Evolutionary conservation across 2,888 invertebrate species (phyloP).

Genomic region (Xestia sexstrigata): DNA sequence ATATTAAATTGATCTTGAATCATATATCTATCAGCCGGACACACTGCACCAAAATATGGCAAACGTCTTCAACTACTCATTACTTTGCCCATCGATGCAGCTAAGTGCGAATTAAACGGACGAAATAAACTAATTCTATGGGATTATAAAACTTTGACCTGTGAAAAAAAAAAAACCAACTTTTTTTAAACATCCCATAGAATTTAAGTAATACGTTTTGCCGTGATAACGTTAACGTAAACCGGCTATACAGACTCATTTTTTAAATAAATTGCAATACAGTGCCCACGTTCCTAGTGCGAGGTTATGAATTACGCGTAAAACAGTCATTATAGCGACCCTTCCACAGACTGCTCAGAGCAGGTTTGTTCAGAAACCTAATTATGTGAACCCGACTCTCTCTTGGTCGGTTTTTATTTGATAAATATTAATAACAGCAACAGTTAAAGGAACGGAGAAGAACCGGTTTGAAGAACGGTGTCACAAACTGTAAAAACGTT

Average conservation of each 20-base stretch:
- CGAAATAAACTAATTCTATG: not conserved
- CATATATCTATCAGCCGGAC: not conserved
- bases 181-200: not conserved
- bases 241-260: too few relatives aligned
- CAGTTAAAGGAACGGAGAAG: too few relatives aligned
- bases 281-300: not conserved
- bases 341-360: not conserved
- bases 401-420: not conserved
- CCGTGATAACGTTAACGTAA: too few relatives aligned
- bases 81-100: not conserved
- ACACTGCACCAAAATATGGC: not conserved
- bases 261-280: not conserved
- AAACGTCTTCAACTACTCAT: not conserved
- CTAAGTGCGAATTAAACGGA: not conserved
- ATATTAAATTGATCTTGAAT: not conserved
- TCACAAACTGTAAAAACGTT: not conserved
- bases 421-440: not conserved
- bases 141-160: not conserved
- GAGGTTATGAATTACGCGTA: not conserved
- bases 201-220: too few relatives aligned
- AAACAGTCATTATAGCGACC: not conserved
- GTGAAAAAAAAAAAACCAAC: not conserved
- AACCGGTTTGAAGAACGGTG: too few relatives aligned
- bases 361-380: not conserved
- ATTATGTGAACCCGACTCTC: not conserved